These are phyloP conservation scores for Synanthedon andrenaeformis DNA, from an alignment of 2,888 invertebrate genomes.

Conservation along the genomic window DNA sequence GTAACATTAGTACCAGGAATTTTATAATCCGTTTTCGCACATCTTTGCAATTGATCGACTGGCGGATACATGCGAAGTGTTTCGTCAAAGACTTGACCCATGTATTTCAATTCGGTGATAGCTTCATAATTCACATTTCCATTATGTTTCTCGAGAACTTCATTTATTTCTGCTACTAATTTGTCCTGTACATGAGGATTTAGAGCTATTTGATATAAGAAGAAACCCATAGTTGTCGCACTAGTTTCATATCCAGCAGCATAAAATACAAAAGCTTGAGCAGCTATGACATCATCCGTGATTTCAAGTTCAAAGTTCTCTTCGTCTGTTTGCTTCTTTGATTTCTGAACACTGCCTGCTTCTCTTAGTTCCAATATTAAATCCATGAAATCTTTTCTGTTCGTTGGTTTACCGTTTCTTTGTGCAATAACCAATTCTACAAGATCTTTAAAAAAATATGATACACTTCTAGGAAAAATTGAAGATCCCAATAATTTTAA, in stretches of 20 bases:
- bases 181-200: constrained; percentile 36
- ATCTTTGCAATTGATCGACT: constrained; percentile 32
- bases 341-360: constrained; percentile 16
- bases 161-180: constrained; percentile 30
- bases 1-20: constrained; percentile 28
- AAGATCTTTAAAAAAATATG: not conserved
- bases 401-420: constrained; percentile 3
- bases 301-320: constrained; percentile 12
- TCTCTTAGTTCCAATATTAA: constrained; percentile 24
- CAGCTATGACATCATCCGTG: constrained; percentile 22
- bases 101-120: constrained; percentile 39
- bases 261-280: constrained; percentile 35
- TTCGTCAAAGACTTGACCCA: constrained; percentile 46
- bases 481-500: not conserved
- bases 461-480: not conserved
- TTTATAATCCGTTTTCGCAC: constrained; percentile 27
- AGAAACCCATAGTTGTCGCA: constrained; percentile 32
- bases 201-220: constrained; percentile 32
- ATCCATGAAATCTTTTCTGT: constrained; percentile 4
- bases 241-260: constrained; percentile 49
- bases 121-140: constrained; percentile 40
- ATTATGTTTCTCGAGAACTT: constrained; percentile 20
- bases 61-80: constrained; percentile 53
- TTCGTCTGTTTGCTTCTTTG: constrained; percentile 10
- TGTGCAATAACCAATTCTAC: constrained; percentile 1